Base-by-base conservation (phyloP, 1,140 invertebrate species). In the Brachionus asplanchnoidis region DNA sequence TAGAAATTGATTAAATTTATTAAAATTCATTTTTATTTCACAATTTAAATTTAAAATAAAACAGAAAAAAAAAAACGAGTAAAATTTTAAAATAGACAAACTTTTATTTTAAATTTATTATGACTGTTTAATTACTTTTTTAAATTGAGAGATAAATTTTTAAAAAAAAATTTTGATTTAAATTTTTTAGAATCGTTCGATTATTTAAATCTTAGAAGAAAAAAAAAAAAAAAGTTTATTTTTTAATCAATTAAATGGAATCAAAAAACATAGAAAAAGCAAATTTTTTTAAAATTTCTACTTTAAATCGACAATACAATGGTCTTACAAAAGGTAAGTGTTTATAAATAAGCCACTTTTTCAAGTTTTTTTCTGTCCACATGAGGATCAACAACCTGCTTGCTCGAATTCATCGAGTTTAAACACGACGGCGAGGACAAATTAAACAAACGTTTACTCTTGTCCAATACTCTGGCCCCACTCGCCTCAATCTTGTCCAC, bases 261-360 rank as follows among this genome's bases (percentile, higher is more conserved):
- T 73, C 68, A 73, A 77, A 77, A 75, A 44, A 75, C 73, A 60
- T 26, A 60, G 53, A 60, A 60, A 60, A 60, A 20, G 53, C 17
- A 20, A 77, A 77, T 28, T 26, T 26, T 26, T 77, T 77, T 50
- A 26, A 46, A 77, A 77, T 77, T 26, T 50, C 42, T 50, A 46
- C 73, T 26, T 50, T 77, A 23, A 77, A 77, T 50, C 73, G 73
- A 46, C 40, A 50, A 77, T 26, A 77, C 46, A 77, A 23, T 50
- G 32, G 46, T 26, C 46, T 77, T 20, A 77, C 73, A 46, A 77
- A 17, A 77, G 73, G 73, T 77, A 23, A 77, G 73, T 77, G n/a
- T 42, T 73, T 44, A 75, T 42, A 75, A 11, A 75, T 42, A 75
- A 40, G 70, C 70, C 20, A 50, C 23, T 50, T 77, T 77, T 77